Percentiles rank a stretch among this genome's conserved stretches.
These are phyloP conservation scores for Thrips palmi DNA, from an alignment of 1,140 invertebrate genomes.

Conservation along the genomic window DNA sequence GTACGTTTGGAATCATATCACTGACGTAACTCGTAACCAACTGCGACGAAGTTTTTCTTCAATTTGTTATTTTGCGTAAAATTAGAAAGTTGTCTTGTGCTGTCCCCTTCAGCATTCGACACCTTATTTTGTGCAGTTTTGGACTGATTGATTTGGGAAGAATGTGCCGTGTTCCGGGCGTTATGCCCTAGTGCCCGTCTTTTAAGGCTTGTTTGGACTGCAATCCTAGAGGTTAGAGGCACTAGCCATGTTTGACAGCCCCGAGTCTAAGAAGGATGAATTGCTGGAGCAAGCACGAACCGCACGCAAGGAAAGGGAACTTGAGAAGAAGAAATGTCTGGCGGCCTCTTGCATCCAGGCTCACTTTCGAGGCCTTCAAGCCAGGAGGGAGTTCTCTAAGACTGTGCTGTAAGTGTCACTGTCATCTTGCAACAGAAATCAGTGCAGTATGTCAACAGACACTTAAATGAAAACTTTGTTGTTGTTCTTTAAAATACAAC, in stretches of 20 bases:
- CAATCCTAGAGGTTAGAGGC: too few relatives aligned
- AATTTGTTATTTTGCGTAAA: too few relatives aligned
- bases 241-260: conserved; percentile 42
- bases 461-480: conserved; percentile 12
- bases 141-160: too few relatives aligned
- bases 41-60: too few relatives aligned
- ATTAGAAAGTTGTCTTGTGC: too few relatives aligned
- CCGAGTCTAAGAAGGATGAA: conserved; percentile 35
- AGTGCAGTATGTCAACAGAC: conserved; percentile 18
- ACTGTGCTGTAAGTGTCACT: conserved; percentile 37
- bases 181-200: too few relatives aligned
- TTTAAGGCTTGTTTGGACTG: too few relatives aligned
- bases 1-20: too few relatives aligned
- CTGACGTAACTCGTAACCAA: too few relatives aligned
- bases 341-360: conserved; percentile 55
- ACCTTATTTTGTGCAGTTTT: too few relatives aligned
- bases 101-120: too few relatives aligned
- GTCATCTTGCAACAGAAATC: conserved; percentile 3
- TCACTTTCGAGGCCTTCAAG: conserved; percentile 48
- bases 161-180: too few relatives aligned
- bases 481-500: neutral
- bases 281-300: conserved; percentile 73
- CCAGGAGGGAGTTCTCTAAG: conserved; percentile 32
- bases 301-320: conserved; percentile 62
- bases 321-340: conserved; percentile 55